A percentile compares a stretch with the other conserved stretches of the same genome.
Conservation (phyloP, 2,113 vertebrate species). For the Thunnus thynnus region DNA sequence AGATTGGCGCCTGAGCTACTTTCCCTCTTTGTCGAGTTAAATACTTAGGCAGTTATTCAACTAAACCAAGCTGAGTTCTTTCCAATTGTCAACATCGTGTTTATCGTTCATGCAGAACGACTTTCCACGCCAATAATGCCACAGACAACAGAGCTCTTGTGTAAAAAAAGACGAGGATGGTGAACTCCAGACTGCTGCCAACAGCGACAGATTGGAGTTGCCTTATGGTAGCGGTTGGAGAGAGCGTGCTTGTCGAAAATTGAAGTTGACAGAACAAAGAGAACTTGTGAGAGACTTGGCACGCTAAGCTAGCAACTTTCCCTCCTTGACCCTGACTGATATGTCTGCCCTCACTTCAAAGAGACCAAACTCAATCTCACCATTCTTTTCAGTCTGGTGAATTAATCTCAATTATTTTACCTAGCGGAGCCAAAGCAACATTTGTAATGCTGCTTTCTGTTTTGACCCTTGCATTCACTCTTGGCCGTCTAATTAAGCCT, state of each 20-base stretch:
- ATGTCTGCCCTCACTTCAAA: conserved; percentile 35
- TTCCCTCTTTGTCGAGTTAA: conserved; percentile 15
- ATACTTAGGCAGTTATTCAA: conserved; percentile 8
- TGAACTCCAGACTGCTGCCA: conserved; percentile 52
- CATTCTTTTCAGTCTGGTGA: not conserved
- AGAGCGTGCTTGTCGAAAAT: conserved; percentile 28
- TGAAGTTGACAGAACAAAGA: conserved; percentile 68
- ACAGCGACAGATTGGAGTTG: conserved; percentile 68
- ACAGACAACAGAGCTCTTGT: conserved; percentile 38
- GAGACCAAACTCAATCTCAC: not conserved
- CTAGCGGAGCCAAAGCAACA: not conserved
- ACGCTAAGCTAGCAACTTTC: not conserved
- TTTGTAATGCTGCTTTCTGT: conserved; percentile 8
- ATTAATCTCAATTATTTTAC: conserved; percentile 7
- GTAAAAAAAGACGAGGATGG: not conserved
- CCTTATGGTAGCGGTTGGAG: conserved; percentile 69
- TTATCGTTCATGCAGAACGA: conserved; percentile 12
- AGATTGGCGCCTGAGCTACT: not conserved
- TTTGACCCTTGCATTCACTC: not conserved
- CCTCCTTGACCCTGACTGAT: conserved; percentile 28
- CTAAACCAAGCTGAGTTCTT: conserved; percentile 5
- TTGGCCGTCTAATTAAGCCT: not conserved
- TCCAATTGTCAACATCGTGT: conserved; percentile 27
- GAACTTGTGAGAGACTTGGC: conserved; percentile 59
- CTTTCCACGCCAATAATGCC: conserved; percentile 29